Evolutionary conservation across 2,888 invertebrate genomes (phyloP), one percentile per base, ranked within the genome.

Genomic region (Drosophila nigritarsus): DNA sequence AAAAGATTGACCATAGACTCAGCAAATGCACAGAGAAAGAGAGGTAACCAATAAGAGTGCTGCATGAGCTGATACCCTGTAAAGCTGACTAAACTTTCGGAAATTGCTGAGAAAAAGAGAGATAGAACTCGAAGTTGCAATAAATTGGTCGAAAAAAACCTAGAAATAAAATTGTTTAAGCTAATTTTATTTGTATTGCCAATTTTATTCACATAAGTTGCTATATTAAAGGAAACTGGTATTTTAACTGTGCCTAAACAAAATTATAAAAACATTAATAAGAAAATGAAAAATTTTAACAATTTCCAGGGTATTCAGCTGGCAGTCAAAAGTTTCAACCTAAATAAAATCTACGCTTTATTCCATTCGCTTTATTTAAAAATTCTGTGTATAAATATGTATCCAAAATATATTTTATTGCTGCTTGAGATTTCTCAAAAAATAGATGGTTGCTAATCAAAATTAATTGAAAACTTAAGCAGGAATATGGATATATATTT

Each of bases 381-480:
- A 40, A 11, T 2, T n/a, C 2, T 11, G 2, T 11, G 0, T 2
- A 3, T 5, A n/a, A n/a, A n/a, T 0, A n/a, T 6, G 6, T 11
- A n/a, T 6, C n/a, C 11, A 11, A 42, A 11, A 42, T 13, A 42
- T 1, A 20, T 20, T 20, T 20, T 0, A 20, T 20, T 6, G 11
- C 3, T 6, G 2, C 0, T 42, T 20, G 1, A 13, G 1, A 3
- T 42, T 5, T n/a, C 2, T 1, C 6, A 20, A 6, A 3, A 6
- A 20, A 13, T 7, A 3, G 1, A 1, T 20, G 6, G 13, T 42
- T 20, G 3, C 11, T 20, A 11, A 45, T 45, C 7, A 6, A 13
- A 45, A 45, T 45, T 3, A 3, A 3, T 42, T 20, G 13, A 13
- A 7, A 20, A 13, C 13, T 13, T 1, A 45, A 7, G 3, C 13